A percentile compares a stretch with the other conserved stretches of the same genome.
These are phyloP conservation scores for Spheniscus humboldti DNA, from an alignment of 2,797 vertebrate genomes.

Conservation along the genomic window DNA sequence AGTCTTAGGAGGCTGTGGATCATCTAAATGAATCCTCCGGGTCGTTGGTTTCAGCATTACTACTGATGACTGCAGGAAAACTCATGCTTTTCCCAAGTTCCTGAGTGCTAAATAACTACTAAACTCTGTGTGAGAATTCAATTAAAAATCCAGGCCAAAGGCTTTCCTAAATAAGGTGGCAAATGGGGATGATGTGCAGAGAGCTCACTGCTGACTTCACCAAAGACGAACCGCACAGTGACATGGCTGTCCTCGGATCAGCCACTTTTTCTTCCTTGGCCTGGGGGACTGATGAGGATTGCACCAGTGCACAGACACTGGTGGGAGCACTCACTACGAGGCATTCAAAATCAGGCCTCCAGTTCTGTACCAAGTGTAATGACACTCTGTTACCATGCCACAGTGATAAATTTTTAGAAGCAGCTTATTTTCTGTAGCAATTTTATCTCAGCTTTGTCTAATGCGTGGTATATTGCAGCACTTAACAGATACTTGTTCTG, in stretches of 20 bases:
- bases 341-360: not conserved
- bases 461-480: not conserved
- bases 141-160: not conserved
- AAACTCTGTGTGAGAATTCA: not conserved
- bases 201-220: not conserved
- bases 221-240: fast-evolving
- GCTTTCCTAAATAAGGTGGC: not conserved
- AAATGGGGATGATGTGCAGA: not conserved
- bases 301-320: not conserved
- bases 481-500: not conserved
- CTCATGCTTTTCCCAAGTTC: not conserved
- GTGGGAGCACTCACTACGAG: not conserved
- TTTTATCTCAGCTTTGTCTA: not conserved
- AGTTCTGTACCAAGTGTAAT: not conserved
- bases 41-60: not conserved
- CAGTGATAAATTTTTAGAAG: not conserved
- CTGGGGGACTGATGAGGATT: not conserved
- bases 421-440: not conserved
- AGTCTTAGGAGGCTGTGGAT: not conserved
- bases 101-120: not conserved
- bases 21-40: not conserved
- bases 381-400: not conserved
- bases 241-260: fast-evolving
- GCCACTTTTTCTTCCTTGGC: not conserved
- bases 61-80: not conserved